Evolutionary conservation across 2,113 vertebrate species (phyloP), one percentile per base, ranked within the genome.

Genomic region (Oryzias melastigma): DNA sequence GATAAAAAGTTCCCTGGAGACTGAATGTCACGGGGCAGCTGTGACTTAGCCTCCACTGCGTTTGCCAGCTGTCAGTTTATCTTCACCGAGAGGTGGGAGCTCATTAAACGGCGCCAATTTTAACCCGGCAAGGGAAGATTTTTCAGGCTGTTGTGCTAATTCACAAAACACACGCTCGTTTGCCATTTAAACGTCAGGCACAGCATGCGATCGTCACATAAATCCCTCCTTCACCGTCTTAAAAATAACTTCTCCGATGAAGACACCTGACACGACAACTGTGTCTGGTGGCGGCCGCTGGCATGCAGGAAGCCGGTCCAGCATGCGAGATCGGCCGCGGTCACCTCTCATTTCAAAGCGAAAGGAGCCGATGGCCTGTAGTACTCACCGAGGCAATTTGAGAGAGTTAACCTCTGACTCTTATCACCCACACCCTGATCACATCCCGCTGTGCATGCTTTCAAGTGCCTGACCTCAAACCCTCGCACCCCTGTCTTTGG

Each of bases 241-340:
- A 87, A 43, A 92, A 88, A 85, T 88, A 87, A 89, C 78, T 81
- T 89, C 85, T 73, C 85, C 71, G 5, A 54, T 71, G 86, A 81
- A 84, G 82, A 89, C 93, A 94, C 92, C 93, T 92, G 94, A 92
- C 92, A 82, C 83, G 82, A 90, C 93, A 95, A 89, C 91, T 94
- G 92, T 82, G 88, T 82, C 68, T 56, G 71, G 78, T 53, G 83
- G 71, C 84, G 61, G 86, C 75, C 77, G 85, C 6, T 68, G 81
- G 86, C 42, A 86, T 83, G 80, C 64, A 22, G 66, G 76, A n/a
- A 58, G 67, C 69, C 6, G 59, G 59, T 74, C 80, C 72, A 56
- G 78, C 68, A 75, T 77, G 68, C 69, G 46, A 76, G 71, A 47
- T 62, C 46, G 43, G 69, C 71, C 74, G 62, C 62, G 43, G 50